These are phyloP conservation scores for Chironomus riparius DNA, from an alignment of 2,888 invertebrate genomes.

Conservation along the genomic window DNA sequence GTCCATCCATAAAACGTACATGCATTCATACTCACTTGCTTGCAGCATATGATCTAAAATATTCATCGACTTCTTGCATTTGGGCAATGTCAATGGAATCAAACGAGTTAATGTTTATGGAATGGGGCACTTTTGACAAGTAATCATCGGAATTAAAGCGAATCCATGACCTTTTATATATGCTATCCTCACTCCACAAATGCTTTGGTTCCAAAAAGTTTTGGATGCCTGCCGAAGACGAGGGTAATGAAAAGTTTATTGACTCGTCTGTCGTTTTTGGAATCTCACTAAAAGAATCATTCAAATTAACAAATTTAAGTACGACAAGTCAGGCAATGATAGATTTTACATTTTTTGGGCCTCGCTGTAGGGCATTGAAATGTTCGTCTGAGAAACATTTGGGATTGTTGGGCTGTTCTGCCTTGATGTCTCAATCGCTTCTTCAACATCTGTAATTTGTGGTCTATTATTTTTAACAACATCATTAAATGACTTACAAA, in stretches of 20 bases:
- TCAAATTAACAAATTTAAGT: neutral
- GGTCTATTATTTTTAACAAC: neutral
- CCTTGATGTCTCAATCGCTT: slow-evolving; percentile 32
- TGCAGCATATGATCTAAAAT: neutral
- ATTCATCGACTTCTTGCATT: neutral
- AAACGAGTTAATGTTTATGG: neutral
- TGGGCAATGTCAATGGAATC: neutral
- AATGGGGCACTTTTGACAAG: too few species aligned
- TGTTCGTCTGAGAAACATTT: neutral
- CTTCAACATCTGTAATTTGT: slow-evolving; percentile 39
- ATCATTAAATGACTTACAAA: neutral
- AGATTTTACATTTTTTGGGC: neutral
- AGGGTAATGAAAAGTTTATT: neutral
- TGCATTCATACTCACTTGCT: neutral
- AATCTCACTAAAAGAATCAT: neutral
- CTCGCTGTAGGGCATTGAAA: neutral
- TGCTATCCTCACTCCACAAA: slow-evolving; percentile 3
- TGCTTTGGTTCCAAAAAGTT: neutral
- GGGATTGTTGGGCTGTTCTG: neutral
- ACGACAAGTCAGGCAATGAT: neutral
- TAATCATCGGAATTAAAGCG: slow-evolving; percentile 3
- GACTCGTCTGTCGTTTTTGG: neutral
- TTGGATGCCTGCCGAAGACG: neutral
- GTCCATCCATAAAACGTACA: neutral
- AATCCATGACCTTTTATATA: slow-evolving; percentile 10